Evolutionary conservation across 2,797 vertebrate genomes (phyloP), one percentile per base, ranked within the genome.

Genomic region (Sardinella longiceps): DNA sequence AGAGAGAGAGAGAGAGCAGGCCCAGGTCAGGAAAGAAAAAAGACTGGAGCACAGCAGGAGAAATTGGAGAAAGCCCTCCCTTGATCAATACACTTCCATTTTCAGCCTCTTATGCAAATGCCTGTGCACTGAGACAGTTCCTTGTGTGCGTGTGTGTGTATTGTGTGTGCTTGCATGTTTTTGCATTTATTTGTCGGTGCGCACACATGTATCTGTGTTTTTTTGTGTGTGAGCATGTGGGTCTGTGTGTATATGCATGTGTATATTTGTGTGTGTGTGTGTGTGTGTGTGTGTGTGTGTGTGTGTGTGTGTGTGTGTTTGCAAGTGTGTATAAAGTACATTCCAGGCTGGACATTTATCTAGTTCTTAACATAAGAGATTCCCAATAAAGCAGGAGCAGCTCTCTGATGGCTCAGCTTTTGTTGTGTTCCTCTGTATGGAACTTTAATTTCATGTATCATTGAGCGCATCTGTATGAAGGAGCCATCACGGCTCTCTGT

Each of bases 401-500:
- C 91, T 90, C 91, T 88, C 91, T 92, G 53, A 91, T 90, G 70
- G 70, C 3, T 18, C 89, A 87, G 83, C 91, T 91, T 91, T 91
- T 91, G 88, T 91, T 86, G 84, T 88, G 90, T 87, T 88, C 83
- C 89, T 93, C 85, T 88, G 88, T 85, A 89, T 85, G 91, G 91
- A 92, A 94, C 93, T 91, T 94, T 94, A 93, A 95, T 95, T 95
- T 95, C 91, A 95, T 95, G 94, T 93, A 89, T 95, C 94, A 94
- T 95, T 95, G 94, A 93, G 89, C 93, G 91, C 90, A 90, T 92
- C 91, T 94, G 91, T 90, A 87, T 84, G 87, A 91, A 90, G 87
- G 90, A 89, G 87, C 82, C 88, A 82, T 88, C 87, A 90, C 89
- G 86, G 58, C 82, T 88, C 87, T 89, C 60, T 84, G 86, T 39